Evolutionary conservation across 2,888 invertebrate species (phyloP).

Genomic region (Dryadula phaetusa): DNA sequence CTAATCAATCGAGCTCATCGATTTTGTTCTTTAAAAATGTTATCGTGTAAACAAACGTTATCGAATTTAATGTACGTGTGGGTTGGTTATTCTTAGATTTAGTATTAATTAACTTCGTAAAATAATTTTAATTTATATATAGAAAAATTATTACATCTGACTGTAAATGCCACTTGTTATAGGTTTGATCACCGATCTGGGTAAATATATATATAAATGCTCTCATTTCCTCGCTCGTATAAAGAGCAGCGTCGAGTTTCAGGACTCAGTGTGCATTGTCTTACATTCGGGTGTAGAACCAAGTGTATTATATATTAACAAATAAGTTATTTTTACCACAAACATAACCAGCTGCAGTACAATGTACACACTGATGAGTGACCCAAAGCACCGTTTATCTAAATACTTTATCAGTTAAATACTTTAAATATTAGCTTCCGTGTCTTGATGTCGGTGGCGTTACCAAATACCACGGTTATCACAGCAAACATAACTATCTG

Average conservation of each 20-base stretch:
- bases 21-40: slow-evolving; percentile 45
- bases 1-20: slow-evolving; percentile 45
- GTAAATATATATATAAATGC: too few relatives aligned
- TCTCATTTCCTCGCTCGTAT: too few relatives aligned
- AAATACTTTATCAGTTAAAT: slow-evolving; percentile 56
- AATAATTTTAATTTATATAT: neutral
- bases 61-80: slow-evolving; percentile 30
- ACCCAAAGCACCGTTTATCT: slow-evolving; percentile 41
- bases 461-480: slow-evolving; percentile 42
- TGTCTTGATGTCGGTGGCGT: slow-evolving; percentile 41
- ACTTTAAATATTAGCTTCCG: slow-evolving; percentile 77
- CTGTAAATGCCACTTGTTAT: neutral
- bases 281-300: too few relatives aligned
- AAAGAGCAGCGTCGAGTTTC: too few relatives aligned
- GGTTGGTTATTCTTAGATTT: slow-evolving; percentile 12
- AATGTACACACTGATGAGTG: slow-evolving; percentile 24
- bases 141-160: neutral
- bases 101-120: neutral
- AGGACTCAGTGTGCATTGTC: too few relatives aligned
- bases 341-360: slow-evolving; percentile 3
- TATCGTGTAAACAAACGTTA: slow-evolving; percentile 43
- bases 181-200: too few relatives aligned
- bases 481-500: slow-evolving; percentile 36
- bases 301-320: neutral
- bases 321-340: neutral